These are phyloP conservation scores for Drosophila melanica DNA, from an alignment of 1,140 invertebrate genomes.

Conservation along the genomic window DNA sequence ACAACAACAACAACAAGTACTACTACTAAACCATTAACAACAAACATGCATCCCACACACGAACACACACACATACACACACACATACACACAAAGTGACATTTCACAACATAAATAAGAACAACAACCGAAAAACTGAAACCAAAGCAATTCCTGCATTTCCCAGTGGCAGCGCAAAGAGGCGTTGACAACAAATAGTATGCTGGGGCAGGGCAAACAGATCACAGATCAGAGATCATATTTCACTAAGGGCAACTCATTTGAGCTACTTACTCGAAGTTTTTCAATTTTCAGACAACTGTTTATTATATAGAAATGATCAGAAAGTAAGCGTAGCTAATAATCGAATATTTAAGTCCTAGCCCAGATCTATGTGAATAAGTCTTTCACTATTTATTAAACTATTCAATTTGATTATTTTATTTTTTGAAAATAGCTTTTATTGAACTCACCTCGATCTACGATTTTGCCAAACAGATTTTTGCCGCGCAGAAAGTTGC, in stretches of 20 bases:
- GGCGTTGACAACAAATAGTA: conserved; percentile 56
- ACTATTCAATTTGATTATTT: no score
- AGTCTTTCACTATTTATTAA: no score
- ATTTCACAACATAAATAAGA: conserved; percentile 75
- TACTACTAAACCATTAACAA: conserved; percentile 24
- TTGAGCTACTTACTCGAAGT: not conserved
- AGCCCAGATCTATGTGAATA: no score
- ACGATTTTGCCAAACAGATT: conserved; percentile 97
- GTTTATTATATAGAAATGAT: no score
- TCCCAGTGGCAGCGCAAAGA: conserved; percentile 44
- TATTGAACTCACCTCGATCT: conserved; percentile 89
- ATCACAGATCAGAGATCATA: conserved; percentile 32
- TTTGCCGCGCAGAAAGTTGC: conserved; percentile 93
- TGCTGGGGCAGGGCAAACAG: not conserved
- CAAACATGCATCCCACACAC: conserved; percentile 58
- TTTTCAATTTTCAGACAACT: no score
- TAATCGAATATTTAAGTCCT: no score
- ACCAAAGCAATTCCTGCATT: conserved; percentile 51
- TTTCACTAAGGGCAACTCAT: conserved; percentile 22
- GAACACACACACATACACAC: conserved; percentile 34
- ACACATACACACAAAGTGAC: conserved; percentile 51
- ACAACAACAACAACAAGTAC: conserved; percentile 1
- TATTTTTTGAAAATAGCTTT: no score
- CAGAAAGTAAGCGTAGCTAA: no score
- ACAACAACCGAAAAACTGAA: conserved; percentile 40